A percentile compares a stretch with the other conserved stretches of the same genome.
These are phyloP conservation scores for Diuraphis noxia DNA, from an alignment of 1,140 invertebrate species.

Conservation along the genomic window DNA sequence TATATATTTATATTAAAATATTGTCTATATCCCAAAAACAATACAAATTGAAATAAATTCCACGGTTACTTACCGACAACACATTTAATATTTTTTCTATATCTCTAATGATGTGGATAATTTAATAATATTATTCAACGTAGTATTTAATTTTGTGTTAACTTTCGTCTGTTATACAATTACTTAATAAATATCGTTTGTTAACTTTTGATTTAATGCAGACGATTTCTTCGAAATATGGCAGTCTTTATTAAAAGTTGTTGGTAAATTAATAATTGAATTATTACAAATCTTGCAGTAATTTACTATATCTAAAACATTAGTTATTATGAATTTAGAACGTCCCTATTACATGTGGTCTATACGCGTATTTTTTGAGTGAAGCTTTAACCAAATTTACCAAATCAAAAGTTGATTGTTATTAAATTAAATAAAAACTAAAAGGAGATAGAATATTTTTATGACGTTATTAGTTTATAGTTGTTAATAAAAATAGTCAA, in stretches of 20 bases:
- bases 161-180: background rate
- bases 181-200: background rate
- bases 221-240: background rate
- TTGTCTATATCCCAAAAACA: background rate
- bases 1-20: background rate
- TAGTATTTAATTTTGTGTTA: background rate
- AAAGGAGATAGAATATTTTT: background rate
- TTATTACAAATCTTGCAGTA: background rate
- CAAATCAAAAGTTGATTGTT: background rate
- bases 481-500: background rate
- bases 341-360: accelerated
- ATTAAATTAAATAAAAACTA: background rate
- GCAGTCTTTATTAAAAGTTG: background rate
- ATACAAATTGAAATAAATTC: background rate
- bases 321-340: background rate
- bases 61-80: background rate
- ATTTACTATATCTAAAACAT: background rate
- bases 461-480: background rate
- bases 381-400: background rate
- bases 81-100: background rate
- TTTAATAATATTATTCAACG: background rate
- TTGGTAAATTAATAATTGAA: background rate
- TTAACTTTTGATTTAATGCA: background rate
- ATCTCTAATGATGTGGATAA: background rate
- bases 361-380: background rate